Evolutionary conservation across 2,797 vertebrate genomes (phyloP).

Genomic region (Arnoldichthys spilopterus): DNA sequence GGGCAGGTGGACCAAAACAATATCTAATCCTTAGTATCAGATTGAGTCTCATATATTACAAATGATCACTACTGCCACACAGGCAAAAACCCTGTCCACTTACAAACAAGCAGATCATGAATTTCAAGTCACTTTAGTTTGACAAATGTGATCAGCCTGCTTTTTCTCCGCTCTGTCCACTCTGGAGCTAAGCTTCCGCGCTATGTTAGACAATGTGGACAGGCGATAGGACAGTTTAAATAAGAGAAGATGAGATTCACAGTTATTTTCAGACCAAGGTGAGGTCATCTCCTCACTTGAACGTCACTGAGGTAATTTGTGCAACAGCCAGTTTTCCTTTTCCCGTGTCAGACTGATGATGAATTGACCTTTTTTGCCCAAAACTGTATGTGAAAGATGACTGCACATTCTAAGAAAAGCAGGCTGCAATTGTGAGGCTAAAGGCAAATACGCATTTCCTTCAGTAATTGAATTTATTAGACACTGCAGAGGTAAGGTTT

Average conservation of each 20-base stretch:
- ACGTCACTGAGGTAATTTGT: constrained; percentile 31
- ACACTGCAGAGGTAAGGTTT: neutral
- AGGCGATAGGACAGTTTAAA: constrained; percentile 21
- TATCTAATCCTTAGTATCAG: neutral
- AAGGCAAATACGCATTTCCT: neutral
- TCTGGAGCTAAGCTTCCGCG: neutral
- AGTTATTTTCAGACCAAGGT: constrained; percentile 32
- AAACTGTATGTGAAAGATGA: constrained; percentile 22
- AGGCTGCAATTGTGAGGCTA: neutral
- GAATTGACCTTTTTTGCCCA: constrained; percentile 1
- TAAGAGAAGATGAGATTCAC: constrained; percentile 17
- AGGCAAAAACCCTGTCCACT: neutral
- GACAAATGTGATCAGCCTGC: neutral
- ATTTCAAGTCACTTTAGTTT: neutral
- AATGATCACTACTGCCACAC: neutral
- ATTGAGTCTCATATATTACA: neutral
- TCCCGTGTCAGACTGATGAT: neutral
- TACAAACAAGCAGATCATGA: neutral
- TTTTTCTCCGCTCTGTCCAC: neutral
- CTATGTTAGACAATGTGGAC: constrained; percentile 20
- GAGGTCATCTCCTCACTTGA: constrained; percentile 28
- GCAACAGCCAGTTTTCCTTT: constrained; percentile 7
- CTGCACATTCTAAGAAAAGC: neutral
- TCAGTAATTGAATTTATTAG: neutral
- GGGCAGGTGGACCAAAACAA: neutral